phyloP scores from a whole-genome alignment of 2,113 vertebrate species.

The Megaceryle maxima region DNA sequence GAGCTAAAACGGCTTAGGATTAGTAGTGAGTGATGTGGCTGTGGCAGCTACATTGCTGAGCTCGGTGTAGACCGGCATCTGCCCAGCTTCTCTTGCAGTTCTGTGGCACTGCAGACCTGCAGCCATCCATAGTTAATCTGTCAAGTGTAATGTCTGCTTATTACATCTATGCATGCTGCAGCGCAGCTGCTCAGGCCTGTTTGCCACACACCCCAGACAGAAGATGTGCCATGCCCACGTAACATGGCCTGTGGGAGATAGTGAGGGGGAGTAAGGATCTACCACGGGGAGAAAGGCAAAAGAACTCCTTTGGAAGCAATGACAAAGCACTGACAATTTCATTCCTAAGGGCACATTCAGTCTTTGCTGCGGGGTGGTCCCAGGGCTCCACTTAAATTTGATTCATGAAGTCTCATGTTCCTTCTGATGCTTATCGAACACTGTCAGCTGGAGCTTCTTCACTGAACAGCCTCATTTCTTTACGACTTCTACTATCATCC shows the following conservation, averaged over 20 bases:
- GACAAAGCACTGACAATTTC: background rate
- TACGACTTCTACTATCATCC: background rate
- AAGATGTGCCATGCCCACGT: background rate
- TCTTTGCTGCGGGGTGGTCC: background rate
- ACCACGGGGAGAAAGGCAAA: background rate
- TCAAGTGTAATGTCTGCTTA: accelerated
- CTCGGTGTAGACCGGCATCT: background rate
- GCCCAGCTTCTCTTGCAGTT: background rate
- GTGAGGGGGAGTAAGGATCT: background rate
- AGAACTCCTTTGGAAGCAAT: background rate
- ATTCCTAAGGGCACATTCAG: accelerated
- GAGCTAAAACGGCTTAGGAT: background rate
- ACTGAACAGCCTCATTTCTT: background rate
- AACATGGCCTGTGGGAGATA: background rate
- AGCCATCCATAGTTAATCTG: background rate
- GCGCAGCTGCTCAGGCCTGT: too few relatives aligned
- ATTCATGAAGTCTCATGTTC: background rate
- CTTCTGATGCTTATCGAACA: background rate
- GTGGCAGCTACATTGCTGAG: background rate
- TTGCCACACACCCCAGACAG: accelerated
- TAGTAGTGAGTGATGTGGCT: background rate
- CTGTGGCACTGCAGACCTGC: background rate
- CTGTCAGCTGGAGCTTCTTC: background rate
- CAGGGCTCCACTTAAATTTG: background rate
- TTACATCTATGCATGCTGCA: background rate